Conservation (phyloP, 1,140 invertebrate species). For the Nasonia vitripennis region DNA sequence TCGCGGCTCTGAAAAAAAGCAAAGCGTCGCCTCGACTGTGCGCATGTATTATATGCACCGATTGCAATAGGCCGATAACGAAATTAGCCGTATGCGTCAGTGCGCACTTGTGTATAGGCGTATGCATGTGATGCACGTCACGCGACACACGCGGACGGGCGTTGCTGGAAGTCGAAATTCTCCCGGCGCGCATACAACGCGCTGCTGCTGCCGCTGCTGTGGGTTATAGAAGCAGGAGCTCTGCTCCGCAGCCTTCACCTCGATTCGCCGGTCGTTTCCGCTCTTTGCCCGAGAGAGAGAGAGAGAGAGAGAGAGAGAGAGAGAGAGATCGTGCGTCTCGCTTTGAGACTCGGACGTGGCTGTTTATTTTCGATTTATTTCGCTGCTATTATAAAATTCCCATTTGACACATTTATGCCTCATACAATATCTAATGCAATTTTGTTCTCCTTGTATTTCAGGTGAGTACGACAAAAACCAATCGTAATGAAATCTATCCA, state of each 20-base stretch:
- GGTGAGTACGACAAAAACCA: background rate
- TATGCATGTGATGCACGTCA: background rate
- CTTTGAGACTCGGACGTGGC: background rate
- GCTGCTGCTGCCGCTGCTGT: conserved; percentile 32
- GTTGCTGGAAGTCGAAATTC: conserved; percentile 37
- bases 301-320: background rate
- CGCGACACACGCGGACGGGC: background rate
- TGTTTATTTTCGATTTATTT: background rate
- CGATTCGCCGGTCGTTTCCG: conserved; percentile 71
- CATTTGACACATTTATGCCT: no score
- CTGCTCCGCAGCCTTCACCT: conserved; percentile 69
- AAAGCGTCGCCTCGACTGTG: background rate
- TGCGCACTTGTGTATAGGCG: conserved; percentile 3
- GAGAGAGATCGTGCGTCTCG: background rate
- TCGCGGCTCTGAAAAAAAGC: background rate
- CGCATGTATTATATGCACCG: background rate
- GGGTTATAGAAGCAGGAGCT: conserved; percentile 30
- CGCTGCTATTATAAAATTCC: no score
- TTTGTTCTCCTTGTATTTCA: background rate
- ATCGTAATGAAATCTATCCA: background rate
- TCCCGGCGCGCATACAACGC: conserved; percentile 14
- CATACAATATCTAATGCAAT: background rate
- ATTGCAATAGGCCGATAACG: conserved; percentile 13
- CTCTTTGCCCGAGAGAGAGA: conserved; percentile 55
- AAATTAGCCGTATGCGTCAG: conserved; percentile 20